Evolutionary conservation across 2,797 vertebrate genomes (phyloP).

Genomic region (Peromyscus aztecus): DNA sequence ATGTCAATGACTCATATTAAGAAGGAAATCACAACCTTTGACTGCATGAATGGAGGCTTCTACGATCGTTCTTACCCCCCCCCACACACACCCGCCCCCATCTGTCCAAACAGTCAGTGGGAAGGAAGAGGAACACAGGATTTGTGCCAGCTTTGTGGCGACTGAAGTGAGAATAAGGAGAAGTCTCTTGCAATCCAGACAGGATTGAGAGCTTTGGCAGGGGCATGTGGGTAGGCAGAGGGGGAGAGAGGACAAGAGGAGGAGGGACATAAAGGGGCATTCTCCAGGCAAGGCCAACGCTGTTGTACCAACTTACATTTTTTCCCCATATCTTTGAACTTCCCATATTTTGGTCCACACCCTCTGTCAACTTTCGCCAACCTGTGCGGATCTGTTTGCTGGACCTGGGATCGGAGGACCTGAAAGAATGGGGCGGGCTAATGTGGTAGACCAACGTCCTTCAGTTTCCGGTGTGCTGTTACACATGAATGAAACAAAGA

Average conservation of each 20-base stretch:
- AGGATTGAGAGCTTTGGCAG: neutral
- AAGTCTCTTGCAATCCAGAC: neutral
- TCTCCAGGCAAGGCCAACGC: neutral
- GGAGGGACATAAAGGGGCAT: neutral
- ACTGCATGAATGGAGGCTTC: conserved; percentile 56
- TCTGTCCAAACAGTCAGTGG: conserved; percentile 4
- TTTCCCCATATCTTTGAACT: neutral
- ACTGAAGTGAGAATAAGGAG: conserved; percentile 29
- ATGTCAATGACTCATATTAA: conserved; percentile 53
- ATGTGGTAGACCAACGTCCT: neutral
- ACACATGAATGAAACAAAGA: neutral
- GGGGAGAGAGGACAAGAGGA: neutral
- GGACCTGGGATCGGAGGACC: neutral
- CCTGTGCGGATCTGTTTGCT: neutral
- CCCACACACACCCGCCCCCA: neutral
- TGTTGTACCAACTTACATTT: neutral
- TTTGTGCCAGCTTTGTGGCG: neutral
- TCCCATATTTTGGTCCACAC: neutral
- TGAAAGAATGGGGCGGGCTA: neutral
- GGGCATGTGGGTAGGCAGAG: neutral
- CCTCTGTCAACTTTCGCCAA: no score
- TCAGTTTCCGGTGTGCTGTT: neutral
- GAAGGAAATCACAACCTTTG: conserved; percentile 41
- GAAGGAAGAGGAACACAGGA: conserved; percentile 34
- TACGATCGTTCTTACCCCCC: neutral